A percentile compares a stretch with the other conserved stretches of the same genome.
phyloP scores from a whole-genome alignment of 2,797 vertebrate genomes.

The Phyllotis vaccarum region DNA sequence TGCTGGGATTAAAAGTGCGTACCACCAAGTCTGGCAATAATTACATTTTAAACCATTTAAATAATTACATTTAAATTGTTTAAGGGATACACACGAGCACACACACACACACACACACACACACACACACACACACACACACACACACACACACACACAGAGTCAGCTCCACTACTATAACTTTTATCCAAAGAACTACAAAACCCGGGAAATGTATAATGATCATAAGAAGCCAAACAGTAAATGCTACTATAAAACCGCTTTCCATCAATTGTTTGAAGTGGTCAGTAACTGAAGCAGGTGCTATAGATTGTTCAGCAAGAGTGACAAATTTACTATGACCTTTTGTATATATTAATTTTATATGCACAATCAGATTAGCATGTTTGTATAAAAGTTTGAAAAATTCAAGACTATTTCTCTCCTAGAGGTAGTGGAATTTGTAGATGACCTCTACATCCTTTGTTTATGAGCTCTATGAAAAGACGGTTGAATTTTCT shows the following conservation, averaged over 20 bases:
- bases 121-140: background rate
- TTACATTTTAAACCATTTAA: background rate
- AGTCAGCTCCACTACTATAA: background rate
- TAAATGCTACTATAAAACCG: background rate
- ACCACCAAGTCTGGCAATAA: background rate
- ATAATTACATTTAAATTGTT: background rate
- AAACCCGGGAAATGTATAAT: background rate
- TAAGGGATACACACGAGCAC: background rate
- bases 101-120: background rate
- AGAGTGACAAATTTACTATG: background rate
- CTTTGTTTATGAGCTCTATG: background rate
- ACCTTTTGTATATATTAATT: background rate
- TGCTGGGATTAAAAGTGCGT: background rate
- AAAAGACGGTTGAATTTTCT: background rate
- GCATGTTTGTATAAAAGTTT: conserved; percentile 37
- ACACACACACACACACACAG: background rate
- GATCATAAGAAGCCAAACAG: background rate
- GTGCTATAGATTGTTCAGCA: background rate
- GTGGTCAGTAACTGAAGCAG: background rate
- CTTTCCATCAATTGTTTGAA: conserved; percentile 9
- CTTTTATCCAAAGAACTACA: conserved; percentile 44
- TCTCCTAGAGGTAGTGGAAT: background rate
- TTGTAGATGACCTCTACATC: background rate
- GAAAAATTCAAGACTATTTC: conserved; percentile 21
- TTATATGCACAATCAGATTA: background rate